Conservation (phyloP, 2,888 invertebrate species). For the Invenusta paracnida region DNA sequence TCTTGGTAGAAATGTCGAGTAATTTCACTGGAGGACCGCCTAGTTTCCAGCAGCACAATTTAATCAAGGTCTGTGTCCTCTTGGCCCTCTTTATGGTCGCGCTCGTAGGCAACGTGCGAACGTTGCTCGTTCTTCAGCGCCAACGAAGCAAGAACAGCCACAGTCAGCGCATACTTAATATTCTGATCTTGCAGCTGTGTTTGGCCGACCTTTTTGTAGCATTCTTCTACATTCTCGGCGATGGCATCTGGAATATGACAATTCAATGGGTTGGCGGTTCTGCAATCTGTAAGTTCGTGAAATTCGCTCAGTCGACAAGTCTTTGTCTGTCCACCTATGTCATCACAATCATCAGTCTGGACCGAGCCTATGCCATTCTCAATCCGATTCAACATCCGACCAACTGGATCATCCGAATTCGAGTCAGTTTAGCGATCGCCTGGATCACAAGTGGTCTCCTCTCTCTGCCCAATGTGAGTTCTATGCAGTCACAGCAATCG, state of each 20-base stretch:
- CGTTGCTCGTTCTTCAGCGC: too few species aligned
- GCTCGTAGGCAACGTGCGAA: too few species aligned
- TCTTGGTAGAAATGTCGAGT: too few species aligned
- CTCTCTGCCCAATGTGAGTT: constrained; percentile 77
- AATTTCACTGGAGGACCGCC: too few species aligned
- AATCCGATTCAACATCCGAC: constrained; percentile 70
- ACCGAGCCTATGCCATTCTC: constrained; percentile 72
- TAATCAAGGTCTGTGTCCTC: too few species aligned
- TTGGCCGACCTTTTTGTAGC: constrained; percentile 77
- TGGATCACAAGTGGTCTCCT: constrained; percentile 72
- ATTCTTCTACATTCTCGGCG: constrained; percentile 74
- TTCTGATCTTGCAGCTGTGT: constrained; percentile 73
- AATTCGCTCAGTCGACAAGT: constrained; percentile 71
- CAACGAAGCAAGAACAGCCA: constrained; percentile 1
- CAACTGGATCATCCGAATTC: constrained; percentile 60
- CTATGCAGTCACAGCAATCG: too few species aligned
- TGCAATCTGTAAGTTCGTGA: constrained; percentile 72
- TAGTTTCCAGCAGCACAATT: too few species aligned
- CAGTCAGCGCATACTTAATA: background rate
- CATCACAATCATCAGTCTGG: constrained; percentile 75
- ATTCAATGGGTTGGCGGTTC: constrained; percentile 78
- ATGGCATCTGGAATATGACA: constrained; percentile 74
- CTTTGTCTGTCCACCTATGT: constrained; percentile 77
- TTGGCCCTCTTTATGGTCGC: too few species aligned
- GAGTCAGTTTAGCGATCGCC: constrained; percentile 65